phyloP scores from a whole-genome alignment of 2,888 invertebrate genomes.

The Deilephila elpenor region DNA sequence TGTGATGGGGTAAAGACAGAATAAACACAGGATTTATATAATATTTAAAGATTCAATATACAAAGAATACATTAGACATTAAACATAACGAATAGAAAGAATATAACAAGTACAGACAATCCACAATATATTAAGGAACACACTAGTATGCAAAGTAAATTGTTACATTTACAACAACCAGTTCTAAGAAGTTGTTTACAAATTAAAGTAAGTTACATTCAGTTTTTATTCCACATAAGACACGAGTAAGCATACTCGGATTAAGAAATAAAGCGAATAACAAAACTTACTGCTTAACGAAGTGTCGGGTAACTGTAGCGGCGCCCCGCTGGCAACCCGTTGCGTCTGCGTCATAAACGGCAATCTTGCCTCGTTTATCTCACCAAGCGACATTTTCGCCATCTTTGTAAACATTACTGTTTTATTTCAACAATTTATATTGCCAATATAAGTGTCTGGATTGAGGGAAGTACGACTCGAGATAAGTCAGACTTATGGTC shows the following conservation, averaged over 20 bases:
- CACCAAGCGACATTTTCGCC: slow-evolving; percentile 19
- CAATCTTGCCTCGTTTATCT: slow-evolving; percentile 23
- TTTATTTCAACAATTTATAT: slow-evolving; percentile 20
- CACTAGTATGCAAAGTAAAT: too few relatives aligned
- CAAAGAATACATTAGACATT: too few relatives aligned
- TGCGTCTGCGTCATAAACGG: slow-evolving; percentile 16
- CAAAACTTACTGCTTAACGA: slow-evolving; percentile 2
- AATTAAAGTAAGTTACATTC: too few relatives aligned
- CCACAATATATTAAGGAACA: too few relatives aligned
- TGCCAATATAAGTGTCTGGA: slow-evolving; percentile 21
- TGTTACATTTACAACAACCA: too few relatives aligned
- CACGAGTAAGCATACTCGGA: not conserved
- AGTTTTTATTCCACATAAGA: too few relatives aligned
- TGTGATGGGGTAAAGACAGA: too few relatives aligned
- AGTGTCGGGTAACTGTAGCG: not conserved
- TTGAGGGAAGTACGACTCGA: not conserved
- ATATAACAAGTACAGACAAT: too few relatives aligned
- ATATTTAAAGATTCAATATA: too few relatives aligned
- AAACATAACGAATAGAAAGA: too few relatives aligned
- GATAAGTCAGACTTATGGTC: slow-evolving; percentile 8
- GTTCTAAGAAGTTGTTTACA: too few relatives aligned
- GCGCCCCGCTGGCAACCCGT: not conserved
- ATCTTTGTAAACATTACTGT: slow-evolving; percentile 25
- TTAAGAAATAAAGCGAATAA: slow-evolving; percentile 12
- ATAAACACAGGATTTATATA: too few relatives aligned